phyloP scores from a whole-genome alignment of 2,113 vertebrate species.

The Recurvirostra avosetta region DNA sequence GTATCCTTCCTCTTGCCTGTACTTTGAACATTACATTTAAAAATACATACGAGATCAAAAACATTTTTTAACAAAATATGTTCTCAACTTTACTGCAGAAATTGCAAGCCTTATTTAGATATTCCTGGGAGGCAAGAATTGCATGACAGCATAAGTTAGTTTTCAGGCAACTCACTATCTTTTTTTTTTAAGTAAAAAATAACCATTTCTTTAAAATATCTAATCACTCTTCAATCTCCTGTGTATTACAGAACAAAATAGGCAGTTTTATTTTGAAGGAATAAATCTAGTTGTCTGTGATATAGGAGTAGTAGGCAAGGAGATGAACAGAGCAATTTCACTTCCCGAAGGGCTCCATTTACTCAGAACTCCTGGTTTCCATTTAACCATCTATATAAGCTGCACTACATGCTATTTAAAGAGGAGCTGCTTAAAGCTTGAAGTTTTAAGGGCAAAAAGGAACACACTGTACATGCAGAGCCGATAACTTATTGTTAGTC shows the following conservation, averaged over 20 bases:
- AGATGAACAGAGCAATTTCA: background rate
- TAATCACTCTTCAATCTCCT: background rate
- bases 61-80: background rate
- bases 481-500: background rate
- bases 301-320: background rate
- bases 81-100: background rate
- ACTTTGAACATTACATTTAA: background rate
- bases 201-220: background rate
- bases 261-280: background rate
- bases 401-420: background rate
- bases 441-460: background rate
- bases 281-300: background rate
- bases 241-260: background rate
- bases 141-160: background rate
- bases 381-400: background rate
- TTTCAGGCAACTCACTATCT: background rate
- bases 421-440: background rate
- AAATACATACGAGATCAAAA: background rate
- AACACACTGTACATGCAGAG: background rate
- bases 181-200: background rate
- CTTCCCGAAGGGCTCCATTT: background rate
- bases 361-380: background rate
- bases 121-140: background rate
- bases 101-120: background rate
- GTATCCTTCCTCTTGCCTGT: background rate